Base-by-base conservation (phyloP, 2,113 vertebrate genomes). In the Oryzias melastigma region DNA sequence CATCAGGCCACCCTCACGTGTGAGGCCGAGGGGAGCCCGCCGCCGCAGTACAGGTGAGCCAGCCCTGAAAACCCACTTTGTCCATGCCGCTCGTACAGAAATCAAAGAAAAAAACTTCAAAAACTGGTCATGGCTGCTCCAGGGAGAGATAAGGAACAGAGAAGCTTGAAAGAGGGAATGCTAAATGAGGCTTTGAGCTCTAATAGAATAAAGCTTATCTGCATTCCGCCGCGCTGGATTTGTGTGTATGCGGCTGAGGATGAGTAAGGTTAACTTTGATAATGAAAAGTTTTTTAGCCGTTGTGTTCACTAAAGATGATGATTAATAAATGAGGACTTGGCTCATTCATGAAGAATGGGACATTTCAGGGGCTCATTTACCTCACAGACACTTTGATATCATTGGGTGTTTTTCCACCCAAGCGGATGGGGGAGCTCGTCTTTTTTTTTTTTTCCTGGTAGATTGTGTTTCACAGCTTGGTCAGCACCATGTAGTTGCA, bases 381-480 rank as follows among this genome's bases (percentile, higher is more conserved):
- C 82, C 70, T 77, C 65, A 14, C 64, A 82, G 81, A 89, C 87
- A 78, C 76, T 85, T 82, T 86, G 80, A 88, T 86, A 87, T 81
- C 74, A 51, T 17, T 5, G 40, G 68, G 59, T 81, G 60, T 80
- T 35, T 35, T 35, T 35, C 8, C 78, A 73, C 80, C 56, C 13
- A 24, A 27, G 73, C 20, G 59, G 65, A 16, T 57, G 46, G 60
- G 64, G 40, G 66, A 58, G 75, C 62, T 62, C 42, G 82, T 52
- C 81, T 82, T 68, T 46, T 47, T 82, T 68, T 46, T 47, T 55
- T 46, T 60, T 81, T 63, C 59, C 63, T 68, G 83, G 84, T 87
- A 72, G 84, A 91, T 90, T 90, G 85, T 88, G 87, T 91, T 91
- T 90, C 89, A 13, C 48, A 77, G 86, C 91, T 87, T 83, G 88